Evolutionary conservation across 2,113 vertebrate genomes (phyloP).

Genomic region (Protomyctophum bolini): DNA sequence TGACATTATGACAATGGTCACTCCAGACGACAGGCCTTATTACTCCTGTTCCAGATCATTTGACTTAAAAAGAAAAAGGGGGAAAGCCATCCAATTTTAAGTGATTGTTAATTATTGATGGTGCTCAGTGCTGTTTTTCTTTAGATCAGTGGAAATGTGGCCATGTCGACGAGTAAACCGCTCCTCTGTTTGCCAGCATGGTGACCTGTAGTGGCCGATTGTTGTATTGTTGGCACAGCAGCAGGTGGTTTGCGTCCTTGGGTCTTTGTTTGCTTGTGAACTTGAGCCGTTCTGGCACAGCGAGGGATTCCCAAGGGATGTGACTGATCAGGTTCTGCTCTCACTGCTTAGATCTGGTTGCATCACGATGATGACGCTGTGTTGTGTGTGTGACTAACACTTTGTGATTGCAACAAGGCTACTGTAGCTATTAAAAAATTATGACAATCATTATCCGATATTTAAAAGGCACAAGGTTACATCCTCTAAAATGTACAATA

Average conservation of each 20-base stretch:
- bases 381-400: slow-evolving; percentile 18
- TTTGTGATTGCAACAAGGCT: not conserved
- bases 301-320: slow-evolving; percentile 69
- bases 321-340: slow-evolving; percentile 65
- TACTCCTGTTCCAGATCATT: slow-evolving; percentile 39
- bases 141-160: slow-evolving; percentile 65
- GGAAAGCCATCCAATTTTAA: slow-evolving; percentile 63
- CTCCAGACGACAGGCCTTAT: slow-evolving; percentile 49
- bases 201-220: slow-evolving; percentile 62
- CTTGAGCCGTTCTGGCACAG: slow-evolving; percentile 77
- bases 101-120: slow-evolving; percentile 73
- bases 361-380: slow-evolving; percentile 40
- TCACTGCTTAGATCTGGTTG: slow-evolving; percentile 62
- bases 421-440: too few relatives aligned
- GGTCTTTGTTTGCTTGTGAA: slow-evolving; percentile 74
- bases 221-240: slow-evolving; percentile 72
- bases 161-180: slow-evolving; percentile 38
- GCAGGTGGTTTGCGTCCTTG: slow-evolving; percentile 78
- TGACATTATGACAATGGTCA: slow-evolving; percentile 62
- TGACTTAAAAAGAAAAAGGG: slow-evolving; percentile 19
- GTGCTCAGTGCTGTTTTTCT: slow-evolving; percentile 55
- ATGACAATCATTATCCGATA: too few relatives aligned
- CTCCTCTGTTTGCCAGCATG: slow-evolving; percentile 54
- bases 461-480: too few relatives aligned
- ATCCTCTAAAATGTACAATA: too few relatives aligned